Evolutionary conservation across 2,888 invertebrate genomes (phyloP).

Genomic region (Hyles lineata): DNA sequence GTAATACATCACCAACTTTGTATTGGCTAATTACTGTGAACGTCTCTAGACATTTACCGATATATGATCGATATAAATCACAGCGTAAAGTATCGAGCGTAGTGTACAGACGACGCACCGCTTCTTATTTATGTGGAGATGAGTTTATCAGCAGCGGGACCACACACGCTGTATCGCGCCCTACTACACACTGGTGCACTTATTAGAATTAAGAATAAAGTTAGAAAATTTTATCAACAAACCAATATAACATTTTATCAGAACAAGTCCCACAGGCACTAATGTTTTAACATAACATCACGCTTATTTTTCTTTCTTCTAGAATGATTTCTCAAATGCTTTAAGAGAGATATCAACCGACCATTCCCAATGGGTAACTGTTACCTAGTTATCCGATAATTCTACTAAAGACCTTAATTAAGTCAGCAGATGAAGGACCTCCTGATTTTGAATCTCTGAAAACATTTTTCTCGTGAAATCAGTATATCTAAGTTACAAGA

Average conservation of each 20-base stretch:
- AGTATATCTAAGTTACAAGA: neutral
- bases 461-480: too few species aligned
- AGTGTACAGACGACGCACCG: neutral
- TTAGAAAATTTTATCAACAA: neutral
- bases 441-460: too few species aligned
- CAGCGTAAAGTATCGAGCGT: neutral
- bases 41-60: neutral
- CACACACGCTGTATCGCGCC: conserved; percentile 11
- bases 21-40: neutral
- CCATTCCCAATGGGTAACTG: too few species aligned
- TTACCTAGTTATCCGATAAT: too few species aligned
- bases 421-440: too few species aligned
- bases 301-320: too few species aligned
- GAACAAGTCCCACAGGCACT: too few species aligned
- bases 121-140: conserved; percentile 21
- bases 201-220: neutral
- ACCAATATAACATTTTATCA: neutral
- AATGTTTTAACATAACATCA: too few species aligned
- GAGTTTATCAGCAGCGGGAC: conserved; percentile 2
- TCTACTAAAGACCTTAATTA: too few species aligned
- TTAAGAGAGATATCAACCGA: too few species aligned
- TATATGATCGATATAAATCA: conserved; percentile 21
- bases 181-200: neutral
- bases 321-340: too few species aligned
- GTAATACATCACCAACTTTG: neutral